Conservation (phyloP, 2,113 vertebrate species). For the Carlito syrichta region DNA sequence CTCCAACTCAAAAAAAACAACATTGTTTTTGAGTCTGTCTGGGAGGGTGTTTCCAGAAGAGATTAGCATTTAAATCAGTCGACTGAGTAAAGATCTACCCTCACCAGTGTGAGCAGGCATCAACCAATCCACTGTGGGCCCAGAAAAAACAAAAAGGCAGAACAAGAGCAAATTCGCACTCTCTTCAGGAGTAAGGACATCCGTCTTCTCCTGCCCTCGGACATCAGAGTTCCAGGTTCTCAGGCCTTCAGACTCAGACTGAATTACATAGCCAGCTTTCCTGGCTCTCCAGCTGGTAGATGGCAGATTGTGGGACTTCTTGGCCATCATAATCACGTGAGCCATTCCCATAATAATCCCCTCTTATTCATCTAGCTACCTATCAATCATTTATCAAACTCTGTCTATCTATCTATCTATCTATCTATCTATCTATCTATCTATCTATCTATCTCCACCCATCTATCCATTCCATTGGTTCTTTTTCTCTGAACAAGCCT, state of each 20-base stretch:
- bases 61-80: not conserved
- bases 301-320: not conserved
- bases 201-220: not conserved
- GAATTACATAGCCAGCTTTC: not conserved
- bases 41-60: not conserved
- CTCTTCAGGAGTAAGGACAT: not conserved
- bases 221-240: not conserved
- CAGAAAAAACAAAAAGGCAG: not conserved
- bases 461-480: not conserved
- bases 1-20: not conserved
- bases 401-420: not conserved
- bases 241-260: not conserved
- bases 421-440: not conserved
- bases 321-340: not conserved
- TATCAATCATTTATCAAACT: too few species aligned
- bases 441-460: not conserved
- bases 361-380: not conserved
- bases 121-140: not conserved
- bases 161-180: not conserved
- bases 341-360: not conserved
- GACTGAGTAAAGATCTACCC: not conserved
- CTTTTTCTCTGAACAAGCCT: not conserved
- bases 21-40: not conserved
- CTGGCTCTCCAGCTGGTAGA: not conserved
- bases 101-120: not conserved